phyloP scores from a whole-genome alignment of 2,113 vertebrate genomes.

The Sceloporus tristichus region DNA sequence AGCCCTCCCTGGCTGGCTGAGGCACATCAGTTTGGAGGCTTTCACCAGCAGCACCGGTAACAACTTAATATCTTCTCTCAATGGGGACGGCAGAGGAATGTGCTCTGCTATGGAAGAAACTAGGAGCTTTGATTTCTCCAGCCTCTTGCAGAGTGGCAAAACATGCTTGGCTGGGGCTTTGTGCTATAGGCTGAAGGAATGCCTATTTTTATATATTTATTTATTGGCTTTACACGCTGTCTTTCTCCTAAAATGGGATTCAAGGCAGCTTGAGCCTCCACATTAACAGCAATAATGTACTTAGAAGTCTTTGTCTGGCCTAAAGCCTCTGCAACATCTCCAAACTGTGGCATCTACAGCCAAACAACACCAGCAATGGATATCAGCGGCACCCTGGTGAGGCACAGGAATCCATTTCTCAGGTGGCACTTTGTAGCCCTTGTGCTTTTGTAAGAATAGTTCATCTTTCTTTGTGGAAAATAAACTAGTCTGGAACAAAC shows the following conservation, averaged over 20 bases:
- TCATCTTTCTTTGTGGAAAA: not conserved
- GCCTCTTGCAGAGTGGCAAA: constrained; percentile 14
- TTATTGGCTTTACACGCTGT: no score
- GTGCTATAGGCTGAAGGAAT: not conserved
- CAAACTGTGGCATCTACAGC: not conserved
- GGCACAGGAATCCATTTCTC: not conserved
- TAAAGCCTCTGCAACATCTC: not conserved
- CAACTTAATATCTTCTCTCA: constrained; percentile 7
- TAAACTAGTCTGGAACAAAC: not conserved
- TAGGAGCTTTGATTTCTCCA: constrained; percentile 15
- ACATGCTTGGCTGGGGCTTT: constrained; percentile 16
- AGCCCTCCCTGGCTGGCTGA: constrained; percentile 7
- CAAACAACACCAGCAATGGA: not conserved
- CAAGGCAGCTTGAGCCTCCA: not conserved
- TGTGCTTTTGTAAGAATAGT: not conserved
- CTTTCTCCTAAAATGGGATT: no score
- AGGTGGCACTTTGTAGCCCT: not conserved
- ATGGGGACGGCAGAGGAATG: constrained; percentile 24
- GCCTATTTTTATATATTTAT: not conserved
- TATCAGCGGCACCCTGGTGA: not conserved
- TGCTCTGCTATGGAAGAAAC: not conserved
- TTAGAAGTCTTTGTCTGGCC: not conserved
- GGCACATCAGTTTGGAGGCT: constrained; percentile 3
- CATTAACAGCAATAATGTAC: not conserved
- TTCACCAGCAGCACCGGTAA: not conserved